Evolutionary conservation across 2,888 invertebrate genomes (phyloP), one percentile per base, ranked within the genome.

Genomic region (Anoplius nigerrimus): DNA sequence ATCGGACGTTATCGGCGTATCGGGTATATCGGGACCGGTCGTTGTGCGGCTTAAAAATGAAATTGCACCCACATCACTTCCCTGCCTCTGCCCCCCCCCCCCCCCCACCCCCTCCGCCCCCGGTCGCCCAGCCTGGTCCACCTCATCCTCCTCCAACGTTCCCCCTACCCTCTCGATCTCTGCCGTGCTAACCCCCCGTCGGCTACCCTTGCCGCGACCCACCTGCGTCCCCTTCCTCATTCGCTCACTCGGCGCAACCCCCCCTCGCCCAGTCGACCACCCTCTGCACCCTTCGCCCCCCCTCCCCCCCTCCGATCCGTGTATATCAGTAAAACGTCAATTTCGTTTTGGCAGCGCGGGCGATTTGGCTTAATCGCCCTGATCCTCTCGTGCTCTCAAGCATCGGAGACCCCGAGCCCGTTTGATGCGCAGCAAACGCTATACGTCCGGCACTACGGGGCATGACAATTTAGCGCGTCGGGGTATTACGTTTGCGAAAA

Each of bases 1-100:
- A 87, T 87, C 88, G 86, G 84, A 87, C 87, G 82, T 87, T 84
- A 86, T 86, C 84, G 84, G 78, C 80, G 82, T 83, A 83, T 86
- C 85, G 84, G 83, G 78, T 79, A 80, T 74, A 80, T 82, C 79
- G 83, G 79, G 69, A 77, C 66, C 68, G 59, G 71, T 75, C 78
- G 75, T 76, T 79, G 83, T 73, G 78, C 78, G 83, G 84, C 84
- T 86, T 86, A 86, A 86, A 85, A 83, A 83, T 75, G 76, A 82
- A 84, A 84, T 82, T 83, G 80, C 80, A 67, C 73, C 74, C 74
- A 68, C 69, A 66, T 70, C 74, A 62, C 60, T 63, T 67, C 66
- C 75, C 62, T 70, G 71, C 57, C 60, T 58, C 64, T 64, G 66
- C 57, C 62, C 62, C 60, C 53, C 48, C 54, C 56, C 59, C 58